These are phyloP conservation scores for Hypomecis atomaria DNA, from an alignment of 2,888 invertebrate genomes.

Conservation along the genomic window DNA sequence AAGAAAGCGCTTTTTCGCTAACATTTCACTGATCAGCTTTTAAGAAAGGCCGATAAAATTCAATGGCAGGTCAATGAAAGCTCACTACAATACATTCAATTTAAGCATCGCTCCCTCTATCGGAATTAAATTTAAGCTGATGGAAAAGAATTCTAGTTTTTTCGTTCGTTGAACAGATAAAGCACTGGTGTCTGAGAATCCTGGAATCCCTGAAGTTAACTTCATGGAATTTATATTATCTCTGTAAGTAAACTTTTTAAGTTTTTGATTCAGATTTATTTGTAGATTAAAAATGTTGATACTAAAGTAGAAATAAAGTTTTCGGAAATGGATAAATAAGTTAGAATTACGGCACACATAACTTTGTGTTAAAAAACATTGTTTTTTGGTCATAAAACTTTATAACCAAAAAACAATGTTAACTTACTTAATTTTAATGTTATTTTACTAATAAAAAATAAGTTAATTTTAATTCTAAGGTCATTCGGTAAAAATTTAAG, in stretches of 20 bases:
- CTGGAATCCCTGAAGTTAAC: conserved; percentile 17
- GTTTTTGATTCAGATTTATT: too few species aligned
- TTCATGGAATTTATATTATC: too few species aligned
- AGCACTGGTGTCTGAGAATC: conserved; percentile 4
- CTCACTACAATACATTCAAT: conserved; percentile 29
- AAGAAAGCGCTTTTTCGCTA: conserved; percentile 59
- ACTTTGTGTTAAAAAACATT: too few species aligned
- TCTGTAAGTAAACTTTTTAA: too few species aligned
- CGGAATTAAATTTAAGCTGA: conserved; percentile 63
- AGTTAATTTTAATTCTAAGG: too few species aligned
- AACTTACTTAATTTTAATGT: too few species aligned
- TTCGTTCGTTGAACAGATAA: conserved; percentile 42
- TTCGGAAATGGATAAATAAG: too few species aligned
- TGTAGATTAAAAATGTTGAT: neutral
- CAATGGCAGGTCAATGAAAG: conserved; percentile 21
- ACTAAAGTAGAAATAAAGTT: neutral
- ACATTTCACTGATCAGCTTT: conserved; percentile 59
- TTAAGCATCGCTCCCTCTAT: conserved; percentile 52
- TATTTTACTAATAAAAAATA: too few species aligned
- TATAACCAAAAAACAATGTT: too few species aligned
- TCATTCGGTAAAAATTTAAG: too few species aligned
- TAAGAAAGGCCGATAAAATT: conserved; percentile 59
- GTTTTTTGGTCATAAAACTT: too few species aligned
- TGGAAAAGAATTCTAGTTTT: conserved; percentile 54
- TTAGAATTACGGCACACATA: too few species aligned